Base-by-base conservation (phyloP, 1,140 invertebrate genomes). In the Sinella curviseta region DNA sequence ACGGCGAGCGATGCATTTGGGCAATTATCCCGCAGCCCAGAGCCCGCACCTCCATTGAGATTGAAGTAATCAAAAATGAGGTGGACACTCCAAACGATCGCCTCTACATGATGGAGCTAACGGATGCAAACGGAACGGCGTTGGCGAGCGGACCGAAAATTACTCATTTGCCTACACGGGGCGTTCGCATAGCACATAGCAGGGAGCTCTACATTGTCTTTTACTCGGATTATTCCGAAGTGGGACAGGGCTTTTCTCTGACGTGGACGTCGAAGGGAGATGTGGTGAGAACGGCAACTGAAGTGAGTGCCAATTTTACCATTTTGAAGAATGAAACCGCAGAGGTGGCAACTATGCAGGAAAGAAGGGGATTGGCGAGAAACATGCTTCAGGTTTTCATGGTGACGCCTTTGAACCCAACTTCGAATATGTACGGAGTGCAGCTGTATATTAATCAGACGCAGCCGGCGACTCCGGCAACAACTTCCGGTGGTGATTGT, bases 31-130 rank as follows among this genome's bases (percentile, higher is more conserved):
- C 65, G 2, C 65, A 70, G 31, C 65, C 65, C 14, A 8, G 65
- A 12, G 26, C 65, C 12, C 2, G 65, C 4, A 4, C 26, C 12
- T 30, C 28, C 65, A 70, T 70, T 31, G 65, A 31, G 1, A 30
- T 70, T 12, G 31, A 70, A 12, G 65, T 70, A 4, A 30, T 24
- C 12, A 33, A 24, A 70, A 70, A 70, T 30, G 65, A 30, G 12
- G 30, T 70, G 24, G 65, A 70, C 30, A 70, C 4, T 70, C 30
- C 65, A 33, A 31, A 70, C n/a, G 65, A 70, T 33, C 65, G 31
- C 65, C n/a, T 70, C 4, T 70, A 70, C 65, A 70, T 70, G 65
- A 33, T 70, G 31, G 65, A 70, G 31, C 65, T 70, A 70, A 70
- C 65, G n/a, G 65, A 70, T 33, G 65, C n/a, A 8, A 70, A 33